Evolutionary conservation across 2,113 vertebrate genomes (phyloP), one percentile per base, ranked within the genome.

Genomic region (Sorex fumeus): DNA sequence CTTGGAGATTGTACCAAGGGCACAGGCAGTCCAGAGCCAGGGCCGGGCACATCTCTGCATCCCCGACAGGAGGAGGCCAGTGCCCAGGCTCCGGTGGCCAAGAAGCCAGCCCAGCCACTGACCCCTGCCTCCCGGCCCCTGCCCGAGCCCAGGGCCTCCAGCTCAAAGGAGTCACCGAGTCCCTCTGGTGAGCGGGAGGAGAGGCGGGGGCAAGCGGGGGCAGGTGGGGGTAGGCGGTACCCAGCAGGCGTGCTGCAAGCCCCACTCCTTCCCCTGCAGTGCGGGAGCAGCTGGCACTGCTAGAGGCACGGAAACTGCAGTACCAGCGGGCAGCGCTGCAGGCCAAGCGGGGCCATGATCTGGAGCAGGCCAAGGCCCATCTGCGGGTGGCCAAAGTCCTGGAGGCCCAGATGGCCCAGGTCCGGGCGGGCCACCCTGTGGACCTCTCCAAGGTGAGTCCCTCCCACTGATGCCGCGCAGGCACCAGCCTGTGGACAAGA

Each of bases 281-380:
- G 32, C 96, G 79, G 74, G 98, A 99, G 90, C 99, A 99, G 96
- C 97, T 99, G 95, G 98, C 98, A 75, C 98, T 99, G 93, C 96
- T 99, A 91, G 99, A 99, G 97, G 97, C 98, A 93, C 98, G 99
- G 40, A 99, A 96, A 97, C 98, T 98, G 92, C 99, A 99, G 93
- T 99, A 99, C 97, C 95, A 99, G 97, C 99, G 98, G 96, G 99
- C 99, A 16, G 99, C 99, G 0, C 79, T 99, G 93, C 98, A 99
- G 96, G 99, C 99, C 36, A 99, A 99, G 96, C 99, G 98, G 88
- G 98, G 98, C 78, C 98, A 98, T n/a, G 98, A 99, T 94, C 91
- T 99, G 57, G 99, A 99, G 80, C 98, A 99, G 96, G 99, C 99
- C 2, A 99, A 98, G 96, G 87, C 84, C 0, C 98, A 98, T 77